A percentile compares a stretch with the other conserved stretches of the same genome.
phyloP scores from a whole-genome alignment of 92 coral and sea anemone species.

The Phenganax stokvisi region DNA sequence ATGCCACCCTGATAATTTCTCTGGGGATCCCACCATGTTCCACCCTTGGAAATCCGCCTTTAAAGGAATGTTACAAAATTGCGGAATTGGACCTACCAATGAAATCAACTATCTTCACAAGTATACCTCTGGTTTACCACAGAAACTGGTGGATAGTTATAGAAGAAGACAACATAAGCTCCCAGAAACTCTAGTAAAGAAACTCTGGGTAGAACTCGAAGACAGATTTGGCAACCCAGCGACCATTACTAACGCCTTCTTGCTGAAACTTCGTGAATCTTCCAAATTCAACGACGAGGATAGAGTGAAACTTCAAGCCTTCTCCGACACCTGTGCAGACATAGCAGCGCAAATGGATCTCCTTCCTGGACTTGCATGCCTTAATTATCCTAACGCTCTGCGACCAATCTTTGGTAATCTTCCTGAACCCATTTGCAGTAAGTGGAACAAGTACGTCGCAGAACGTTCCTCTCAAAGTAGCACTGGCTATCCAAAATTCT shows the following conservation, averaged over 20 bases:
- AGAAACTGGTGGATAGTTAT: conserved; percentile 46
- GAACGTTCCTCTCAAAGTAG: conserved; percentile 14
- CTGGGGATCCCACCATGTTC: conserved; percentile 36
- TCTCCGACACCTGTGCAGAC: conserved; percentile 55
- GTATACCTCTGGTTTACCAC: conserved; percentile 46
- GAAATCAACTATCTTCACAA: conserved; percentile 50
- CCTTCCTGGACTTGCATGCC: conserved; percentile 55
- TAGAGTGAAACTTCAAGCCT: conserved; percentile 37
- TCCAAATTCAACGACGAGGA: conserved; percentile 44
- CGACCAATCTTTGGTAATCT: conserved; percentile 48
- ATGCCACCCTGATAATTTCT: conserved; percentile 47
- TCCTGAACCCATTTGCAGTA: conserved; percentile 39
- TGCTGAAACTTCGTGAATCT: conserved; percentile 38
- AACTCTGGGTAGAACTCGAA: conserved; percentile 51
- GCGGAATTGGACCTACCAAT: conserved; percentile 45
- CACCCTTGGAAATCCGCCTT: conserved; percentile 46
- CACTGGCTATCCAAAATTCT: conserved; percentile 47
- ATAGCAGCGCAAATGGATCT: conserved; percentile 45
- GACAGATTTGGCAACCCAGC: conserved; percentile 53
- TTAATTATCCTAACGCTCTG: conserved; percentile 48
- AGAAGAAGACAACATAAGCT: conserved; percentile 41
- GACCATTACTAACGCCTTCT: conserved; percentile 40
- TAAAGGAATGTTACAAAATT: conserved; percentile 47
- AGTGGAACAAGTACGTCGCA: conserved; percentile 52
- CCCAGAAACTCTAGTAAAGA: conserved; percentile 45